A percentile compares a stretch with the other conserved stretches of the same genome.
These are phyloP conservation scores for Istiophorus platypterus DNA, from an alignment of 2,113 vertebrate genomes.

Conservation along the genomic window DNA sequence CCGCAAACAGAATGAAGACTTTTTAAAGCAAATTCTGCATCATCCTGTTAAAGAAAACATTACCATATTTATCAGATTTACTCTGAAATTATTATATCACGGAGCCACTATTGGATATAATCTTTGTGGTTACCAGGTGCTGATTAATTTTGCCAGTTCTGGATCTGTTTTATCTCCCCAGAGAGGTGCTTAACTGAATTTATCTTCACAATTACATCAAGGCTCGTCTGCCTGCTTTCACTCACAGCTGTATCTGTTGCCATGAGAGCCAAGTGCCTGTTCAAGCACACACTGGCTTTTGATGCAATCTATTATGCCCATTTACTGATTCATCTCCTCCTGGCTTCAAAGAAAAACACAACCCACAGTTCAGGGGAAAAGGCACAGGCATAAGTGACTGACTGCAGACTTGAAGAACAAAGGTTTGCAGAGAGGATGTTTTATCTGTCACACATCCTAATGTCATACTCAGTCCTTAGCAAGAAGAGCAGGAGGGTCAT, in stretches of 20 bases:
- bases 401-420: not conserved
- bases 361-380: not conserved
- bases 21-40: not conserved
- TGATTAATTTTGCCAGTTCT: conserved; percentile 17
- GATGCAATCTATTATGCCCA: conserved; percentile 45
- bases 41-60: not conserved
- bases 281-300: conserved; percentile 53
- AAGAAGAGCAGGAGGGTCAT: not conserved
- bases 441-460: not conserved
- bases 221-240: conserved; percentile 32
- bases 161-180: conserved; percentile 27
- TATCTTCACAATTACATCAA: conserved; percentile 55
- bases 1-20: no score
- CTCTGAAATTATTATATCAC: not conserved
- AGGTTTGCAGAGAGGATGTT: not conserved
- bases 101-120: not conserved
- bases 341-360: conserved; percentile 52
- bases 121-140: not conserved
- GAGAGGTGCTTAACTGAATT: conserved; percentile 1
- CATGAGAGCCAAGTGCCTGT: conserved; percentile 63
- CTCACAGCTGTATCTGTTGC: conserved; percentile 61
- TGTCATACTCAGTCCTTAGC: not conserved
- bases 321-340: conserved; percentile 34
- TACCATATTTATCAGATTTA: not conserved
- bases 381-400: not conserved